These are phyloP conservation scores for Odontothrips loti DNA, from an alignment of 2,888 invertebrate genomes.

Conservation along the genomic window DNA sequence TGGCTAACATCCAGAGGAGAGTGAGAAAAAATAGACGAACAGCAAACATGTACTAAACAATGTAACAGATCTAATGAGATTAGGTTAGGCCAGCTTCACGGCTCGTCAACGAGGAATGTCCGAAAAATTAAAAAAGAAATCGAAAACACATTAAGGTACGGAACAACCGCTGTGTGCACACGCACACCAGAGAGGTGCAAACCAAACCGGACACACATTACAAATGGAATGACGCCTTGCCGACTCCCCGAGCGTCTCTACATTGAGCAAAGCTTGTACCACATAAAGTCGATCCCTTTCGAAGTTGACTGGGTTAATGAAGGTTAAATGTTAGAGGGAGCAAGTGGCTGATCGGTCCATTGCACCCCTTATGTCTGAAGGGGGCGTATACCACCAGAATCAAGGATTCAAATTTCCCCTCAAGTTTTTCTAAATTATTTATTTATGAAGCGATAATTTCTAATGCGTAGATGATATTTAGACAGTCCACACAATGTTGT, in stretches of 20 bases:
- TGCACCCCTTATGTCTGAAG: too few species aligned
- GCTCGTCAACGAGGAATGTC: constrained; percentile 18
- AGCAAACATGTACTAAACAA: neutral
- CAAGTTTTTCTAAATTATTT: too few species aligned
- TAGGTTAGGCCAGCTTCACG: constrained; percentile 7
- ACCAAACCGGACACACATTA: neutral
- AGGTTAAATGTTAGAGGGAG: constrained; percentile 3
- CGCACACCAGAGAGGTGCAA: neutral
- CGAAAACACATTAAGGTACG: neutral
- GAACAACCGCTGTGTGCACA: neutral
- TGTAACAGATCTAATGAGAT: constrained; percentile 18
- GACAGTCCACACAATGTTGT: neutral
- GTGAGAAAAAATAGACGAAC: neutral
- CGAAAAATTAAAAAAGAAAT: neutral
- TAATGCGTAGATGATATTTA: too few species aligned
- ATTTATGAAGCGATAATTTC: too few species aligned
- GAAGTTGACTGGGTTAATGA: constrained; percentile 1
- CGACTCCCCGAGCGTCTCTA: neutral
- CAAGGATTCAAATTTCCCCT: too few species aligned
- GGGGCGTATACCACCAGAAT: too few species aligned
- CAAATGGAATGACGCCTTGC: constrained; percentile 1
- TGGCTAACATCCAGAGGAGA: neutral
- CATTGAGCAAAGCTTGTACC: neutral
- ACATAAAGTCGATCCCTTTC: too few species aligned
- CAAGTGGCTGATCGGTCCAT: neutral